Evolutionary conservation across 1,140 invertebrate species (phyloP), one percentile per base, ranked within the genome.

Genomic region (Littorina saxatilis): DNA sequence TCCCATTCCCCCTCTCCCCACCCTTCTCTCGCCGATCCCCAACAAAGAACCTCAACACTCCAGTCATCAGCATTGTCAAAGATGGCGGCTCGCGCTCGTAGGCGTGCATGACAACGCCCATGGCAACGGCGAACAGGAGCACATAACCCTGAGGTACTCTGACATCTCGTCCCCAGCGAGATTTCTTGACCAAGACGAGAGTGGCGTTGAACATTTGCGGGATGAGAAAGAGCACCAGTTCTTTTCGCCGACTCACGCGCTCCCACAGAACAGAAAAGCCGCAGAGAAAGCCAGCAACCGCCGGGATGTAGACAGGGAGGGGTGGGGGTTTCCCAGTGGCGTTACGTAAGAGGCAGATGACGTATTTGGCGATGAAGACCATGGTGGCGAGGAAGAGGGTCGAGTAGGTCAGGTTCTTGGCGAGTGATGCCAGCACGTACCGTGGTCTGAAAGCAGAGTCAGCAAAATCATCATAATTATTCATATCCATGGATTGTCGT

Each of bases 51-150:
- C 78, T 84, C 2, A 90, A 63, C 5, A 89, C 29, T 63, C 90
- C 87, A 61, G 87, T 85, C 17, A 90, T 76, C 2, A 90, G 83
- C 70, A 85, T 35, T 4, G 84, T 87, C 23, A 90, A 79, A 5
- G 90, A 90, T 29, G 86, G 84, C 66, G 88, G 87, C 58, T 91
- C 87, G 9, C 88, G 82, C 74, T 91, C 90, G 73, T 91, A 90
- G 0, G 90, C 88, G 66, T 91, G 88, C 90, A 91, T 91, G 2
- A 91, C 79, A 0, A 86, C 82, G 2, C 86, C 83, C 88, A 90
- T 90, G 15, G 90, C 88, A 0, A 88, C 13, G 13, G 87, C 84
- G 70, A 85, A 91, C 7, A 89, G 15, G 3, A 85, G 43, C 0
- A 88, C 82, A 17, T 86, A 88, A 50, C 86, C 85, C 23, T 85